A percentile compares a stretch with the other conserved stretches of the same genome.
phyloP scores from a whole-genome alignment of 2,113 vertebrate genomes.

The Fulmarus glacialis region DNA sequence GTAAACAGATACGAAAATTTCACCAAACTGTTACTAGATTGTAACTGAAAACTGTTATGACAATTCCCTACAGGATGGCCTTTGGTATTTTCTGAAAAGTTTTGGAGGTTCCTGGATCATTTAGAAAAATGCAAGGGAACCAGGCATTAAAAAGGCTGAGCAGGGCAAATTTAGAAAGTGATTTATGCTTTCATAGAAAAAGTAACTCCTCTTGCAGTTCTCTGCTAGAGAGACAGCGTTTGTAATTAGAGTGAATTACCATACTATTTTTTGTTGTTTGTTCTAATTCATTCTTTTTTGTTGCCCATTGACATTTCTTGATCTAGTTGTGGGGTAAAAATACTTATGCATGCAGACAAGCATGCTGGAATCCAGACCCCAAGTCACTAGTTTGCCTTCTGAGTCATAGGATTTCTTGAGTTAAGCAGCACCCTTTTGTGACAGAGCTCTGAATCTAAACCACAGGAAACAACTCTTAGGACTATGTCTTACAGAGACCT shows the following conservation, averaged over 20 bases:
- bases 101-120: background rate
- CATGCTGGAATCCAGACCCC: background rate
- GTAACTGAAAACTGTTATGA: background rate
- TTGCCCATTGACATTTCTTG: background rate
- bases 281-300: background rate
- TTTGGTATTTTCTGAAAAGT: background rate
- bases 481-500: background rate
- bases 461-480: background rate
- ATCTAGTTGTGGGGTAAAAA: background rate
- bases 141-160: background rate
- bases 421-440: background rate
- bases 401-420: background rate
- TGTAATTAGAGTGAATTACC: background rate
- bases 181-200: background rate
- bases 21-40: background rate
- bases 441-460: background rate
- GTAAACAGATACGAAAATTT: background rate
- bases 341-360: background rate
- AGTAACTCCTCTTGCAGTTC: background rate
- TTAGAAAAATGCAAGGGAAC: background rate
- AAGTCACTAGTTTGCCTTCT: background rate
- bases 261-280: background rate
- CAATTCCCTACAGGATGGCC: background rate
- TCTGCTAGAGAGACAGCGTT: background rate
- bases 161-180: background rate